These are phyloP conservation scores for Sarcophaga variegata DNA, from an alignment of 2,888 invertebrate genomes.

Conservation along the genomic window DNA sequence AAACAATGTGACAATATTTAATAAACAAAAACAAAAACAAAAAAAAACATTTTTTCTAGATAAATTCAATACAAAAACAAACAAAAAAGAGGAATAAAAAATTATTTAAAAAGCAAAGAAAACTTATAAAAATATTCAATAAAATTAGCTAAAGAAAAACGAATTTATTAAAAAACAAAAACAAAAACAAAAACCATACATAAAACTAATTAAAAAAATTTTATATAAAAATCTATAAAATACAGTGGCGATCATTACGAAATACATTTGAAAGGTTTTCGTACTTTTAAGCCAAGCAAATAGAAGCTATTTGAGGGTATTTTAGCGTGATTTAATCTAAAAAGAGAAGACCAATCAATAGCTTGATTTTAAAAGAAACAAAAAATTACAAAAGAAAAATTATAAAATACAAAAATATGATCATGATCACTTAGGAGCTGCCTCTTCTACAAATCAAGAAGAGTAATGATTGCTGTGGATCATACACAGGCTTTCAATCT, in stretches of 20 bases:
- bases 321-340: too few relatives aligned
- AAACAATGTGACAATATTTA: constrained; percentile 67
- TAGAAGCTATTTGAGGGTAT: too few relatives aligned
- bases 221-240: constrained; percentile 27
- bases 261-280: too few relatives aligned
- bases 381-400: too few relatives aligned
- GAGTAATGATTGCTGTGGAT: too few relatives aligned
- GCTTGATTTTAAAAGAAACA: too few relatives aligned
- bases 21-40: constrained; percentile 36
- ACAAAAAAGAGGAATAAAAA: constrained; percentile 61
- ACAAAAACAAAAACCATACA: constrained; percentile 24
- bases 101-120: constrained; percentile 58
- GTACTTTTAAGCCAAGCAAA: too few relatives aligned
- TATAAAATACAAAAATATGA: too few relatives aligned
- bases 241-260: background rate
- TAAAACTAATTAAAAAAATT: background rate
- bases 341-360: too few relatives aligned
- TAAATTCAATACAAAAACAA: constrained; percentile 57
- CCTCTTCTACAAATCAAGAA: too few relatives aligned
- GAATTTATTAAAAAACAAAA: constrained; percentile 57
- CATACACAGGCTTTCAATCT: too few relatives aligned
- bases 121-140: constrained; percentile 36
- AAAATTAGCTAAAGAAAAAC: constrained; percentile 58
- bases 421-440: too few relatives aligned
- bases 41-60: constrained; percentile 68